Evolutionary conservation across 1,140 invertebrate species (phyloP), one percentile per base, ranked within the genome.

Genomic region (Spodoptera litura): DNA sequence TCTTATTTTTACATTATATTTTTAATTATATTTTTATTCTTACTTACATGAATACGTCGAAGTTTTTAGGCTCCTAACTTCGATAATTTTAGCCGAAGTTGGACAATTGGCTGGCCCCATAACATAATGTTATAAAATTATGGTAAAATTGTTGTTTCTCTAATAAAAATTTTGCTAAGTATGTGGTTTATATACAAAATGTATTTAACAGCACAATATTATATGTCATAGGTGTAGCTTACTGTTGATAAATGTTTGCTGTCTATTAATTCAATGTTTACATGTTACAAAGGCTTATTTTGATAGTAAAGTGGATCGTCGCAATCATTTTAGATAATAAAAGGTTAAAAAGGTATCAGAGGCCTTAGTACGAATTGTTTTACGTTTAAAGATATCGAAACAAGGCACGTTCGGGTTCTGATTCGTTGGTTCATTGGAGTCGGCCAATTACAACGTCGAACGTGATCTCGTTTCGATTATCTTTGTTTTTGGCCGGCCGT

Each of bases 111-210:
- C 52, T 55, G 2, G 12, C 52, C 52, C 38, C 6, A 44, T 44
- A 8, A 38, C 35, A 38, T 53, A 53, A 11, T 53, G 11, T 10
- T 55, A 55, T 55, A n/a, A n/a, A 53, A 55, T 55, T 55, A 55
- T 55, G n/a, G 12, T 55, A 12, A 55, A 55, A 55, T 44, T 55
- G 52, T 55, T 55, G 13, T 44, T 44, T 44, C 38, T 44, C 38
- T 44, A 44, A 20, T 10, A 10, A 6, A 44, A 31, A 31, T 31
- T 10, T 44, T 44, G 38, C 38, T 44, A 44, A 4, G 38, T 15
- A 49, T 38, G 38, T 66, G 62, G 62, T 31, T 49, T 66, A 15
- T 49, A 66, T 64, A 62, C 59, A 62, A n/a, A 62, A n/a, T 35
- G 25, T 31, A 13, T 66, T 49, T 49, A 38, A 12, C 15, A 49